Evolutionary conservation across 2,113 vertebrate genomes (phyloP).

Genomic region (Rattus rattus): DNA sequence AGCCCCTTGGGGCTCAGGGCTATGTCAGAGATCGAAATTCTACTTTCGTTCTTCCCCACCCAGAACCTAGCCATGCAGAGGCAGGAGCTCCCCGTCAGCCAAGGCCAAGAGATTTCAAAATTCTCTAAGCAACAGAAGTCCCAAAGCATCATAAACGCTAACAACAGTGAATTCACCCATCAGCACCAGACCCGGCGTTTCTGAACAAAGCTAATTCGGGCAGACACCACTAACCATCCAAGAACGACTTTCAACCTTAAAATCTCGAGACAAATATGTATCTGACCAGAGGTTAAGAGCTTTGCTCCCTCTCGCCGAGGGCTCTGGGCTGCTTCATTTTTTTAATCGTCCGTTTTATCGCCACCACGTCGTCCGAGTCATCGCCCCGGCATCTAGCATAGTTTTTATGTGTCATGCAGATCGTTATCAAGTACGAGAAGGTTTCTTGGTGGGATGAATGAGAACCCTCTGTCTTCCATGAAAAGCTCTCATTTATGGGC

Average conservation of each 20-base stretch:
- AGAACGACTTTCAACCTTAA: conserved; percentile 57
- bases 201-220: conserved; percentile 12
- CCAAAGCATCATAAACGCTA: background rate
- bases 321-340: conserved; percentile 41
- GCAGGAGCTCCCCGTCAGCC: background rate
- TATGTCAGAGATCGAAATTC: background rate
- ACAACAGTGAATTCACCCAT: background rate
- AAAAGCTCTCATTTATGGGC: conserved; percentile 66
- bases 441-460: conserved; percentile 70
- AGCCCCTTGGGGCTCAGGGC: background rate
- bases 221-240: conserved; percentile 41
- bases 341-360: conserved; percentile 75
- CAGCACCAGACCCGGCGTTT: background rate
- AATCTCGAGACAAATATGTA: conserved; percentile 52
- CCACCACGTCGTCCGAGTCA: conserved; percentile 54
- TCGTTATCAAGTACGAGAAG: conserved; percentile 67
- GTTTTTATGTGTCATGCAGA: conserved; percentile 66
- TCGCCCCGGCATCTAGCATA: conserved; percentile 20
- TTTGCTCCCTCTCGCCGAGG: conserved; percentile 62
- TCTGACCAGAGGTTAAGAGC: conserved; percentile 73
- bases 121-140: background rate
- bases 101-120: background rate
- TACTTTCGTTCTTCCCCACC: background rate
- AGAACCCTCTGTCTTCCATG: conserved; percentile 20
- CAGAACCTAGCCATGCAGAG: background rate